phyloP scores from a whole-genome alignment of 2,888 invertebrate genomes.

The Anaspis maculata region DNA sequence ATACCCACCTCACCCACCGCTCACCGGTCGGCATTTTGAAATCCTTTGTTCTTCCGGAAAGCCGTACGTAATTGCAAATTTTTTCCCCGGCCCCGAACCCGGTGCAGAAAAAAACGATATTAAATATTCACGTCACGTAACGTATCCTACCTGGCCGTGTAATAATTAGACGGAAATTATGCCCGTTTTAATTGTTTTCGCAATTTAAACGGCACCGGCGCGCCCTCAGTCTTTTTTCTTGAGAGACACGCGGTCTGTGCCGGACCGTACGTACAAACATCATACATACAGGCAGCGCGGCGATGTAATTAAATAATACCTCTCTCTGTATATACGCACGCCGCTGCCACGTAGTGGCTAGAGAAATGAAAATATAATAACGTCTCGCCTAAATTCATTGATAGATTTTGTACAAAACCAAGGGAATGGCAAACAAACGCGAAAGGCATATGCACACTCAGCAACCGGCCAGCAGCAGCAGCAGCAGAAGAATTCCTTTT shows the following conservation, averaged over 20 bases:
- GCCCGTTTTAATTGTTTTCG: slow-evolving; percentile 17
- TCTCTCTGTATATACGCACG: slow-evolving; percentile 5
- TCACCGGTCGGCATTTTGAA: too few species aligned
- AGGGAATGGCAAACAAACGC: slow-evolving; percentile 32
- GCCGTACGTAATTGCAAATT: too few species aligned
- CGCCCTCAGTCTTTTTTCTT: slow-evolving; percentile 10
- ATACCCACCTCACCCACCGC: too few species aligned
- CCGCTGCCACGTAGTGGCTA: slow-evolving; percentile 5
- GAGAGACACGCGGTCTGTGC: slow-evolving; percentile 13
- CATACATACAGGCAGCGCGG: background rate
- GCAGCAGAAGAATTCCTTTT: slow-evolving; percentile 23
- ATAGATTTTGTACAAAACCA: slow-evolving; percentile 32
- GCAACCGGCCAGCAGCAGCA: too few species aligned
- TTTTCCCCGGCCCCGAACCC: too few species aligned
- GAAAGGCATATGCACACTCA: too few species aligned
- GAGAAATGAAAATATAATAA: slow-evolving; percentile 21
- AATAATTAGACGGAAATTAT: slow-evolving; percentile 16
- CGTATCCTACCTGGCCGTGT: slow-evolving; percentile 14
- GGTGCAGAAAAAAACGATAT: too few species aligned
- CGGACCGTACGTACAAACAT: slow-evolving; percentile 5
- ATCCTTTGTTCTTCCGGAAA: too few species aligned
- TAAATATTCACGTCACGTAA: too few species aligned
- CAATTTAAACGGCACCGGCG: slow-evolving; percentile 15
- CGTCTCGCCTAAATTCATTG: slow-evolving; percentile 29
- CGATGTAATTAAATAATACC: slow-evolving; percentile 15